Base-by-base conservation (phyloP, 2,888 invertebrate genomes). In the Penaeus monodon region DNA sequence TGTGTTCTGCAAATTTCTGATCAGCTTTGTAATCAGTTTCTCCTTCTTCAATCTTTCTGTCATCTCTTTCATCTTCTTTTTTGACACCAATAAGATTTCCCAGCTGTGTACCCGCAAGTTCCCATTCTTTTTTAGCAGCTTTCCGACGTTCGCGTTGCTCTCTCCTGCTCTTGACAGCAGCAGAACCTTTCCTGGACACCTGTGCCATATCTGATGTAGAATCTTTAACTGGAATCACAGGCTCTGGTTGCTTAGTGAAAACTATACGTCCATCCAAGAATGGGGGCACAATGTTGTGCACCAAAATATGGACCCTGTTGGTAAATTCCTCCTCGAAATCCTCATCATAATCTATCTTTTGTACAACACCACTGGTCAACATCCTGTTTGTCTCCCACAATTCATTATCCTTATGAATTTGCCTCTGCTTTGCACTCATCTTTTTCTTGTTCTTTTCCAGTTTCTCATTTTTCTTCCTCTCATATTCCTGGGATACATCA, bases 71-170 rank as follows among this genome's bases (percentile, higher is more conserved):
- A 88, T 97, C 97, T 90, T 96, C 96, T 90, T 96, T 96, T 87
- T 94, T 94, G 0, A 99, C 95, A 0, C 99, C 99, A 97, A 99
- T 98, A 73, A 99, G 97, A 92, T 99, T 98, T 92, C 90, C 90
- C 78, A 94, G 91, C 88, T 93, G 92, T 27, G 99, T 99, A 70
- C 99, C 99, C 80, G 98, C 97, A 88, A 99, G 93, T 92, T 99
- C 98, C 99, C 99, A 99, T 92, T 99, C 99, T 92, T 99, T 99
- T 92, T 98, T 98, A 92, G 99, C 99, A 0, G 98, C 98, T 92
- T 97, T 98, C 85, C 96, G 95, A n/a, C 98, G 94, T 92, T 99
- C 99, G 92, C 99, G 98, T 92, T 99, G 97, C 92, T 99, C 99
- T 83, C 99, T 94, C 92, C 96, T 97, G 0, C 95, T 95, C 89